Percentiles rank a stretch among this genome's conserved stretches.
Evolutionary conservation across 2,113 vertebrate species (phyloP).

Genomic region (Pionites leucogaster): DNA sequence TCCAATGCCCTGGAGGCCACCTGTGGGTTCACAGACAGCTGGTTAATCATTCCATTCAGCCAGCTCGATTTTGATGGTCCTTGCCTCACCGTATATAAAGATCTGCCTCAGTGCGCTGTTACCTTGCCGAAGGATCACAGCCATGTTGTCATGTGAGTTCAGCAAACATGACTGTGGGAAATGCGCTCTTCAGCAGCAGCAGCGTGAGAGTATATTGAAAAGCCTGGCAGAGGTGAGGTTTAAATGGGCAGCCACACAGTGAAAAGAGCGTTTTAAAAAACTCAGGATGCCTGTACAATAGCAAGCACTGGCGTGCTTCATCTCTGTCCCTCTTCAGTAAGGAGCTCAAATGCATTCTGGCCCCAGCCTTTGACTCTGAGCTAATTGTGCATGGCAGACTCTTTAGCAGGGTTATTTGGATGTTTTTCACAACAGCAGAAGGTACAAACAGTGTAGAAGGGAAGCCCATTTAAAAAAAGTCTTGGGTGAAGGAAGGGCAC

Average conservation of each 20-base stretch:
- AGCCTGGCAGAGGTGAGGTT: background rate
- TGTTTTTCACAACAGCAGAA: background rate
- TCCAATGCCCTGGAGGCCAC: background rate
- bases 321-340: background rate
- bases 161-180: background rate
- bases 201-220: background rate
- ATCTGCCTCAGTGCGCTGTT: fast-evolving
- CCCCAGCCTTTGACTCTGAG: background rate
- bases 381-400: background rate
- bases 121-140: background rate
- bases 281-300: too few species aligned
- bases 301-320: fast-evolving
- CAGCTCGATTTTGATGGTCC: background rate
- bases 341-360: fast-evolving
- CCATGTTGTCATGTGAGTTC: background rate
- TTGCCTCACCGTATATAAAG: fast-evolving
- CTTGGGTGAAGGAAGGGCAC: background rate
- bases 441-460: background rate
- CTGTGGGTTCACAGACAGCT: background rate
- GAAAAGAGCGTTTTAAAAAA: background rate
- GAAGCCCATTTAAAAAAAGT: background rate
- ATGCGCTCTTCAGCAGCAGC: background rate
- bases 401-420: background rate
- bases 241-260: background rate
- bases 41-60: background rate